Conservation (phyloP, 2,888 invertebrate genomes). For the Pachymerium ferrugineum region DNA sequence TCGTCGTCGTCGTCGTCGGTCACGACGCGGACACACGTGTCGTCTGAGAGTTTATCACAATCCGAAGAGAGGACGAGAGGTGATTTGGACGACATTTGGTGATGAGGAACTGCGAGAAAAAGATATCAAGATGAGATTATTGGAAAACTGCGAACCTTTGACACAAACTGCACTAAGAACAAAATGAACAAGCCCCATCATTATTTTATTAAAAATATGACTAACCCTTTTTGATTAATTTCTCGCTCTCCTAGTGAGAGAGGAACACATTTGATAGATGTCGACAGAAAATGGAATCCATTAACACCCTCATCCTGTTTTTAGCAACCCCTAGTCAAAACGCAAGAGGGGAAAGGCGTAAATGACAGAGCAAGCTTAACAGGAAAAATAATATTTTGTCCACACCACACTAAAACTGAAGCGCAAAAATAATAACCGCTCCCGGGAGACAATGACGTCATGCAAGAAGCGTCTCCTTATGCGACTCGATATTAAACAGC, state of each 20-base stretch:
- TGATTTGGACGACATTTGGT: background rate
- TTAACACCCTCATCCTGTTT: conserved; percentile 12
- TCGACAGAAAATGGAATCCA: conserved; percentile 10
- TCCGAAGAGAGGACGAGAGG: background rate
- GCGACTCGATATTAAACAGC: conserved; percentile 10
- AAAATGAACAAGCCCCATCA: too few relatives aligned
- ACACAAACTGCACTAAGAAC: too few relatives aligned
- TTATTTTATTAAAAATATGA: background rate
- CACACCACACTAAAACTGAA: conserved; percentile 1
- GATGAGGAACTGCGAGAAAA: background rate
- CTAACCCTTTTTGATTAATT: conserved; percentile 10
- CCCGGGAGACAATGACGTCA: conserved; percentile 8
- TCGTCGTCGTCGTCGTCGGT: conserved; percentile 28
- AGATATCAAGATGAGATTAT: background rate
- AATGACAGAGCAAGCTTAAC: background rate
- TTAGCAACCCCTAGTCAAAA: background rate
- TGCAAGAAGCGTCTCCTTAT: background rate
- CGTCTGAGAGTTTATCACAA: conserved; percentile 13
- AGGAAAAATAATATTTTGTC: conserved; percentile 13
- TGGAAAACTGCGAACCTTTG: background rate
- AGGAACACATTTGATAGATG: conserved; percentile 6
- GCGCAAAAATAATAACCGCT: conserved; percentile 15
- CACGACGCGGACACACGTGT: conserved; percentile 5
- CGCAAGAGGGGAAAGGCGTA: background rate
- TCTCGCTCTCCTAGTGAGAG: background rate